Evolutionary conservation across 1,140 invertebrate species (phyloP).

Genomic region (Heterodera schachtii): DNA sequence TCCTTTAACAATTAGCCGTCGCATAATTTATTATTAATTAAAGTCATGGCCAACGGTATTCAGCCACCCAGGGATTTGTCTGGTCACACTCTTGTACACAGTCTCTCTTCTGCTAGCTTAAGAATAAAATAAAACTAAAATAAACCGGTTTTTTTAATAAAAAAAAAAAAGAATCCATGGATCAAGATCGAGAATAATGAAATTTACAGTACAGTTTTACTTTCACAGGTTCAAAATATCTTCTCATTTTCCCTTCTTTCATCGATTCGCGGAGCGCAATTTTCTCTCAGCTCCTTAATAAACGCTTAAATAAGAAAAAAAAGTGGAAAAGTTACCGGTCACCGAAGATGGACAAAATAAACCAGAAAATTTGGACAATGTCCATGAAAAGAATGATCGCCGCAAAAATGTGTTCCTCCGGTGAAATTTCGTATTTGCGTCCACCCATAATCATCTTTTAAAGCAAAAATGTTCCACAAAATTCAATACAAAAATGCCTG

Average conservation of each 20-base stretch:
- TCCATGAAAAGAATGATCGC: conserved; percentile 67
- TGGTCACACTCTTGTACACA: too few relatives aligned
- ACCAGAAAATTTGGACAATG: conserved; percentile 65
- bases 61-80: too few relatives aligned
- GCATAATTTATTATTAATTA: too few relatives aligned
- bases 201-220: too few relatives aligned
- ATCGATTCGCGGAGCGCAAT: not conserved
- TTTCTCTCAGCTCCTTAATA: not conserved
- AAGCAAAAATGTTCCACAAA: conserved; percentile 9
- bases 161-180: too few relatives aligned
- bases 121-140: too few relatives aligned
- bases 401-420: conserved; percentile 75
- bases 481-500: conserved; percentile 66
- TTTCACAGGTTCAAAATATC: too few relatives aligned
- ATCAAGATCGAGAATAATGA: too few relatives aligned
- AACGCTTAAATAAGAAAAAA: not conserved
- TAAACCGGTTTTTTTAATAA: too few relatives aligned
- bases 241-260: not conserved
- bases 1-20: too few relatives aligned
- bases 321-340: conserved; percentile 36
- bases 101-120: too few relatives aligned
- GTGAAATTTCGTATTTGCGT: conserved; percentile 71
- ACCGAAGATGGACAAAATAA: conserved; percentile 50
- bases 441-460: conserved; percentile 72
- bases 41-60: too few relatives aligned